Conservation (phyloP, 2,113 vertebrate genomes). For the Hypanus sabinus region DNA sequence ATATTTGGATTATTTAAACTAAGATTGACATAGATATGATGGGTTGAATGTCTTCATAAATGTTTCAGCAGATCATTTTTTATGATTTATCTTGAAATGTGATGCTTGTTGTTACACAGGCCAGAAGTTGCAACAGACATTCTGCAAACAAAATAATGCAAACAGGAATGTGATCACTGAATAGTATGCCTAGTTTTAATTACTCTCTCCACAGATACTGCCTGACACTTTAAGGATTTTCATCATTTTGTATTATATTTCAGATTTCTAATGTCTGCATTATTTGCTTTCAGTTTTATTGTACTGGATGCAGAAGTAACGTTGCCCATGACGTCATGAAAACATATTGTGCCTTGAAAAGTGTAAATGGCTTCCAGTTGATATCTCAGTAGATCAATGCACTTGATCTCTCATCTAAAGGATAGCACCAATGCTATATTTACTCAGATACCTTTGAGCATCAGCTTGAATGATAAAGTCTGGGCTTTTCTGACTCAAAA, state of each 20-base stretch:
- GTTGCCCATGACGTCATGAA: background rate
- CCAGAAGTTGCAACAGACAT: background rate
- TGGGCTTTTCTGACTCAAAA: background rate
- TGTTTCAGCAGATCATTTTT: background rate
- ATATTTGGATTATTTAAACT: background rate
- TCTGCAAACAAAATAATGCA: background rate
- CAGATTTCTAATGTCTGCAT: no score
- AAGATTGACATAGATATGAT: background rate
- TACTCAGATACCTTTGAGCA: background rate
- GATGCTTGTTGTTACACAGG: background rate
- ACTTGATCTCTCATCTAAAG: background rate
- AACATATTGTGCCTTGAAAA: background rate
- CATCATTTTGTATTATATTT: no score
- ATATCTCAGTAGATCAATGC: background rate
- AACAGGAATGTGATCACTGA: background rate
- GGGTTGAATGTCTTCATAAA: background rate
- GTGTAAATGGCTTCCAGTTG: no score
- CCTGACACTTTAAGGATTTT: no score
- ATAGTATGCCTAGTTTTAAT: background rate
- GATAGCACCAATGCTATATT: background rate
- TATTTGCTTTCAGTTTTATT: no score
- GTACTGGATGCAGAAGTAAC: background rate
- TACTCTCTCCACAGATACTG: no score
- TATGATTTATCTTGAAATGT: background rate
- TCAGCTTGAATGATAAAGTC: background rate